These are phyloP conservation scores for Boloria selene DNA, from an alignment of 2,888 invertebrate species.

Conservation along the genomic window DNA sequence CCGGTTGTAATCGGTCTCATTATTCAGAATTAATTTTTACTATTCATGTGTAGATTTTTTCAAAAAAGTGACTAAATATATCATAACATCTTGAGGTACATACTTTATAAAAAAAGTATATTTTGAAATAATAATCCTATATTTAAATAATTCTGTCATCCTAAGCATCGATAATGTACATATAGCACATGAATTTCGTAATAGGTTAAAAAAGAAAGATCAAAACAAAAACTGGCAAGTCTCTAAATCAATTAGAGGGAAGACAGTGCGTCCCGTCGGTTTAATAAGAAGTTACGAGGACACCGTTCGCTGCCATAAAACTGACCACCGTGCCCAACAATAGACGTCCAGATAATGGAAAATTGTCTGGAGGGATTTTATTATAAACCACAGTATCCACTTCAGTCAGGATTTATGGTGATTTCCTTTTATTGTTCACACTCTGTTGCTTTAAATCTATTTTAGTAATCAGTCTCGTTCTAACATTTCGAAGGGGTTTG, in stretches of 20 bases:
- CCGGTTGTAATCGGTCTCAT: too few species aligned
- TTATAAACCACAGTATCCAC: slow-evolving; percentile 68
- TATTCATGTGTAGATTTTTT: too few species aligned
- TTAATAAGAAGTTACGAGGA: slow-evolving; percentile 78
- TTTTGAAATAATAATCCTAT: too few species aligned
- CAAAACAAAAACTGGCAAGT: slow-evolving; percentile 57
- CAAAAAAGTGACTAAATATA: too few species aligned
- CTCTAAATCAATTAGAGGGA: slow-evolving; percentile 77
- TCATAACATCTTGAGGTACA: too few species aligned
- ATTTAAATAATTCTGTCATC: too few species aligned
- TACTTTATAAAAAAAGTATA: too few species aligned
- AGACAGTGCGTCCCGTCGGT: slow-evolving; percentile 65
- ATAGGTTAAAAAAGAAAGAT: slow-evolving; percentile 50
- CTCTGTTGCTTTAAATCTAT: slow-evolving; percentile 35
- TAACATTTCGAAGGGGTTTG: slow-evolving; percentile 4
- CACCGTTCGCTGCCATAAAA: slow-evolving; percentile 67
- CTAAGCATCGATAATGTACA: too few species aligned
- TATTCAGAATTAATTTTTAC: too few species aligned
- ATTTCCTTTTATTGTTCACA: slow-evolving; percentile 55
- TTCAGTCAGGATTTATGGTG: slow-evolving; percentile 62
- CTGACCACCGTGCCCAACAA: slow-evolving; percentile 71
- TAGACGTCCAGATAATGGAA: slow-evolving; percentile 75
- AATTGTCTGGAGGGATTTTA: slow-evolving; percentile 76
- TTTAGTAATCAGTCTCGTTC: slow-evolving; percentile 33
- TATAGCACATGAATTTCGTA: too few species aligned